phyloP scores from a whole-genome alignment of 1,140 invertebrate genomes.

The Drusus annulatus region DNA sequence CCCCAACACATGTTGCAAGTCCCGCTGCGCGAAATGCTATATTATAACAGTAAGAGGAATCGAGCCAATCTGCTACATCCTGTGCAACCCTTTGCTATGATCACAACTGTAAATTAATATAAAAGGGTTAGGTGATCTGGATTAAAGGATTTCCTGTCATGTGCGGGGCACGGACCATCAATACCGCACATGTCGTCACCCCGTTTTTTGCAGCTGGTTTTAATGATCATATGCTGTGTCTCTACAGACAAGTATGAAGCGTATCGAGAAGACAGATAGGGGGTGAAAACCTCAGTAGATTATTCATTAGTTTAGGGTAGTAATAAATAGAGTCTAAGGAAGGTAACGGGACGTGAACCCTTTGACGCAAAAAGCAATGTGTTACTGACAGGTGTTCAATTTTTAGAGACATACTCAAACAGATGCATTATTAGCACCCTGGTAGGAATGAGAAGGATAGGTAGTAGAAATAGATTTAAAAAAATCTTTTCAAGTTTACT shows the following conservation, averaged over 20 bases:
- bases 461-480: too few species aligned
- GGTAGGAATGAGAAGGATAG: too few species aligned
- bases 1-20: slow-evolving; percentile 3
- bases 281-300: too few species aligned
- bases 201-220: slow-evolving; percentile 3
- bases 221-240: not conserved
- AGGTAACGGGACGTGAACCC: too few species aligned
- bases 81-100: slow-evolving; percentile 18
- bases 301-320: too few species aligned
- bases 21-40: slow-evolving; percentile 1
- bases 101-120: slow-evolving; percentile 21
- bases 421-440: too few species aligned
- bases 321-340: too few species aligned
- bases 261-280: too few species aligned
- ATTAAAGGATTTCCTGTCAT: slow-evolving; percentile 36
- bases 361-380: too few species aligned
- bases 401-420: too few species aligned
- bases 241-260: not conserved
- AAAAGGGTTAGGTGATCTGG: slow-evolving; percentile 23
- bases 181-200: slow-evolving; percentile 19
- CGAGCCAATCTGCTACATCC: slow-evolving; percentile 36
- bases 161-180: slow-evolving; percentile 24
- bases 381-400: too few species aligned
- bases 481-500: too few species aligned
- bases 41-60: not conserved